Conservation (phyloP, 2,888 invertebrate species). For the Thymelicus acteon region DNA sequence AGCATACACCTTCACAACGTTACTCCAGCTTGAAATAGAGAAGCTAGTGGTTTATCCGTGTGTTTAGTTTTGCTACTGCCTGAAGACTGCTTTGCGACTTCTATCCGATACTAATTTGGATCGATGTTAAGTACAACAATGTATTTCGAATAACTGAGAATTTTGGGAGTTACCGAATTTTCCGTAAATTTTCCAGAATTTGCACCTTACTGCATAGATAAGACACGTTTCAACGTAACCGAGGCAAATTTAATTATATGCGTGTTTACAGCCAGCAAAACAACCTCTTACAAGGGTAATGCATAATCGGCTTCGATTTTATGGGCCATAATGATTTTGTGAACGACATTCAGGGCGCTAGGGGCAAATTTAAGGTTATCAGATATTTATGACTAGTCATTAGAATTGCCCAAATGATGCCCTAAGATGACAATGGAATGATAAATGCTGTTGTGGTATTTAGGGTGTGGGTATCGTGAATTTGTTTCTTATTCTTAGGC, state of each 20-base stretch:
- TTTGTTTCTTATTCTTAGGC: background rate
- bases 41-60: too few species aligned
- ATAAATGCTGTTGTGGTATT: conserved; percentile 1
- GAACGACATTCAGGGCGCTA: conserved; percentile 41
- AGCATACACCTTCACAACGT: too few species aligned
- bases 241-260: conserved; percentile 6
- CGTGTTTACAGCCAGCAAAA: background rate
- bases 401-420: conserved; percentile 35
- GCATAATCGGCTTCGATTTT: conserved; percentile 37
- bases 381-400: conserved; percentile 31
- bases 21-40: too few species aligned
- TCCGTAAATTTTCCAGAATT: background rate
- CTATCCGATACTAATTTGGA: too few species aligned
- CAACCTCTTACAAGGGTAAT: conserved; percentile 11
- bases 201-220: background rate
- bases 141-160: too few species aligned
- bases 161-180: too few species aligned
- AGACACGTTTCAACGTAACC: conserved; percentile 1
- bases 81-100: too few species aligned
- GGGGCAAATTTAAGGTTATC: conserved; percentile 38
- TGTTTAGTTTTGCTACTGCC: too few species aligned
- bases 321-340: conserved; percentile 44
- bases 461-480: background rate
- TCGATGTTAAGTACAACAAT: too few species aligned
- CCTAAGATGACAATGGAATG: conserved; percentile 15